Conservation (phyloP, 2,113 vertebrate species). For the Prionailurus bengalensis region DNA sequence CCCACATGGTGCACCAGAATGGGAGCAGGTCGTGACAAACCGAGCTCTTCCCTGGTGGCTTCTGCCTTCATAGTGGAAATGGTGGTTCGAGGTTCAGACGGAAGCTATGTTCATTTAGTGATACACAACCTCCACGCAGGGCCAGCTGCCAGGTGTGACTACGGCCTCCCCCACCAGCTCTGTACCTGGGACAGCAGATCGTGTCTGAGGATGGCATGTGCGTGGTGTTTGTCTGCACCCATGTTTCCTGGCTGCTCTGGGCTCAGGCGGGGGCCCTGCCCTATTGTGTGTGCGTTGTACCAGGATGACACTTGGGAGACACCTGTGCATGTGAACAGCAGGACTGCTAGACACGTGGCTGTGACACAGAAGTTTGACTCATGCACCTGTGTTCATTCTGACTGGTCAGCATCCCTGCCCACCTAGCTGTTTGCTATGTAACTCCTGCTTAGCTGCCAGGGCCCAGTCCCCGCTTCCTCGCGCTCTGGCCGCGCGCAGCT, state of each 20-base stretch:
- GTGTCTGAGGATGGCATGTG: fast-evolving
- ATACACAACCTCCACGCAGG: not conserved
- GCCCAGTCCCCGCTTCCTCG: fast-evolving
- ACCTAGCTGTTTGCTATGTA: fast-evolving
- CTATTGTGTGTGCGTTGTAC: fast-evolving
- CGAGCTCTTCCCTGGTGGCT: not conserved
- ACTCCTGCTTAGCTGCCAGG: not conserved
- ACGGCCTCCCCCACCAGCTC: not conserved
- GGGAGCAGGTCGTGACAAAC: too few relatives aligned
- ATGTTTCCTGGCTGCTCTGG: not conserved
- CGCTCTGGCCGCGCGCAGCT: too few relatives aligned
- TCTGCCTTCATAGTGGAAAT: not conserved
- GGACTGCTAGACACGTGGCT: fast-evolving
- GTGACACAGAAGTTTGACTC: not conserved
- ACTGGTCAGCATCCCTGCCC: not conserved
- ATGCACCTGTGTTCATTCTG: not conserved
- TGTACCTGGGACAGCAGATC: fast-evolving
- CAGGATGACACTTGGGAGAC: not conserved
- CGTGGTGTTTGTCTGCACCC: fast-evolving
- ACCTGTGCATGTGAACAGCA: fast-evolving
- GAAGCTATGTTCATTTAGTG: not conserved
- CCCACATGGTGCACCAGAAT: not conserved
- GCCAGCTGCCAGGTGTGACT: not conserved
- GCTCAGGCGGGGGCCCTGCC: fast-evolving
- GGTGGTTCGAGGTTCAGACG: not conserved